Percentiles rank a stretch among this genome's conserved stretches.
Conservation (phyloP, 2,888 invertebrate species). For the Sarcophaga subvicina region DNA sequence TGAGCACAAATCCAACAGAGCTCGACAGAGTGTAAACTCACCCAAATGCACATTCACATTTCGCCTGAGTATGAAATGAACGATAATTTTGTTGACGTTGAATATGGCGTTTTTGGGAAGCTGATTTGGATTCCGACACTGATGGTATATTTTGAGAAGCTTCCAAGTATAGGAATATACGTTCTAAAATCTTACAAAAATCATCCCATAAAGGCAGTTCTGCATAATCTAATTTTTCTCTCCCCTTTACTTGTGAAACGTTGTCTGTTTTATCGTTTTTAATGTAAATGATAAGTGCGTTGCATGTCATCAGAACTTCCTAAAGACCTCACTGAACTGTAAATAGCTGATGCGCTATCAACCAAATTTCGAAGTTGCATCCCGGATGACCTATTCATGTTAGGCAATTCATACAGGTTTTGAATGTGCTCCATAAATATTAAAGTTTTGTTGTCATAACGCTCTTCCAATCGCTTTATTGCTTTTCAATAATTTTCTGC, state of each 20-base stretch:
- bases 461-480: conserved; percentile 5
- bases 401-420: too few species aligned
- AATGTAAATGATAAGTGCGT: neutral
- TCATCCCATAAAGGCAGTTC: neutral
- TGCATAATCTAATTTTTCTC: conserved; percentile 8
- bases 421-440: neutral
- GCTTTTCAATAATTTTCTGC: conserved; percentile 27
- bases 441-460: conserved; percentile 18
- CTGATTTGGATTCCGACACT: neutral
- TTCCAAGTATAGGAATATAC: conserved; percentile 10
- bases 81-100: conserved; percentile 14
- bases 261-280: conserved; percentile 5
- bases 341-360: too few species aligned
- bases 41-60: conserved; percentile 6
- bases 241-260: conserved; percentile 4
- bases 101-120: neutral
- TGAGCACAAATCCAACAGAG: neutral
- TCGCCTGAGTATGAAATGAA: neutral
- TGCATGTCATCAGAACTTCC: conserved; percentile 3
- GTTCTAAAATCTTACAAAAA: neutral
- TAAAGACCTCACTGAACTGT: neutral
- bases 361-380: too few species aligned
- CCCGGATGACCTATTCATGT: too few species aligned
- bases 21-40: neutral
- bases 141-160: neutral